Evolutionary conservation across 2,113 vertebrate genomes (phyloP), one percentile per base, ranked within the genome.

Genomic region (mouse (Mus musculus)): DNA sequence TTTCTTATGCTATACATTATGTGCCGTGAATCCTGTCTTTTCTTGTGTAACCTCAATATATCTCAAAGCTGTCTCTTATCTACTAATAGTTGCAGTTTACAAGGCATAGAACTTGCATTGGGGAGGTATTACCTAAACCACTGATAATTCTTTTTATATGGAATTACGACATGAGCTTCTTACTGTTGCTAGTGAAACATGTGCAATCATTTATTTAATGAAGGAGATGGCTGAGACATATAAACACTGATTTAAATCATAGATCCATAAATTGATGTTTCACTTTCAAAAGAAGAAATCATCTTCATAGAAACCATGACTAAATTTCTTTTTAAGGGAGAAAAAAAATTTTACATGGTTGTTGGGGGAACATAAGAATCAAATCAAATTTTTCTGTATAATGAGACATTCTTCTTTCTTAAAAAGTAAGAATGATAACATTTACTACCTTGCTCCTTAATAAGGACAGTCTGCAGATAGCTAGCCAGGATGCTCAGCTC

Each of bases 321-420:
- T 14, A 46, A 46, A 42, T 46, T 84, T 46, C 16, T 85, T 85
- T 85, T 65, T 84, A 84, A 42, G 42, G n/a, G 42, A 84, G 22
- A 42, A 84, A 63, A 63, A 84, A 63, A 10, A 2, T 30, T 39
- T 94, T 73, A 77, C 5, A n/a, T 30, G 33, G 63, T 24, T 90
- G 2, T 67, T 26, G 33, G 8, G n/a, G 33, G 67, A 82, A 73
- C 20, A 77, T n/a, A 88, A 78, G n/a, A 90, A 39, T 56, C 76
- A 94, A 49, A 77, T 52, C 5, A 77, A 49, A 49, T 8, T 28
- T 82, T 92, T 90, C 33, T 13, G 11, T 65, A 9, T 84, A 78
- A 77, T 81, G 59, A 87, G 30, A 73, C 73, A 82, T 71, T 82
- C 20, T 69, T 86, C 52, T 73, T 88, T 78, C 33, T 73, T 78